Conservation (phyloP, 1,140 invertebrate species). For the Plutomurus gul region DNA sequence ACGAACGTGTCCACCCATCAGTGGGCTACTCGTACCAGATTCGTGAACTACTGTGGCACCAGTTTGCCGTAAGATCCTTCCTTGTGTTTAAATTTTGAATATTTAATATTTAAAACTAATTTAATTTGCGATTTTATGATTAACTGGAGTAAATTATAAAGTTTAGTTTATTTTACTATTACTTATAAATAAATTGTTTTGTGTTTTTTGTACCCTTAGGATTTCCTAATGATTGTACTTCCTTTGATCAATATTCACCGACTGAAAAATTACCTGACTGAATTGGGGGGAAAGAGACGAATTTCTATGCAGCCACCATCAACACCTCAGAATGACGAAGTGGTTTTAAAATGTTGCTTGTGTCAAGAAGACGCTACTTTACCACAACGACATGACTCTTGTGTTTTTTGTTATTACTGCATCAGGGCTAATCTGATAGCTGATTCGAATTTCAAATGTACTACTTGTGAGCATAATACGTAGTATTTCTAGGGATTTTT, state of each 20-base stretch:
- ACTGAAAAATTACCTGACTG: constrained; percentile 58
- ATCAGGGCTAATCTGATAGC: constrained; percentile 42
- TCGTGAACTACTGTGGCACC: constrained; percentile 69
- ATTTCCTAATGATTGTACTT: constrained; percentile 64
- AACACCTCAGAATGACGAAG: constrained; percentile 31
- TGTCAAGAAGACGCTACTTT: constrained; percentile 56
- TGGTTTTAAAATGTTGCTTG: constrained; percentile 51
- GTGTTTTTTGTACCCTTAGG: constrained; percentile 62
- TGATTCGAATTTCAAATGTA: constrained; percentile 32
- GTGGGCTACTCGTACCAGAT: constrained; percentile 67
- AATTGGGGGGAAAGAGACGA: background rate
- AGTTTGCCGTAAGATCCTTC: constrained; percentile 65
- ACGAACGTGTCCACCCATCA: constrained; percentile 57
- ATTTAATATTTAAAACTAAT: background rate
- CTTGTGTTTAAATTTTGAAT: constrained; percentile 14
- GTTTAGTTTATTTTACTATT: constrained; percentile 13
- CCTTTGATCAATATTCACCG: constrained; percentile 66
- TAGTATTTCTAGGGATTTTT: too few relatives aligned
- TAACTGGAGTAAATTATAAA: constrained; percentile 31
- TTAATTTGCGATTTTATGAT: constrained; percentile 23
- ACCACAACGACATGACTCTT: constrained; percentile 54
- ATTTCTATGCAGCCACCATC: background rate
- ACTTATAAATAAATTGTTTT: constrained; percentile 24
- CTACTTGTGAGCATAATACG: background rate
- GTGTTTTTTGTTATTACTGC: constrained; percentile 58